These are phyloP conservation scores for Toxotes chatareus DNA, from an alignment of 2,113 vertebrate genomes.

Conservation along the genomic window DNA sequence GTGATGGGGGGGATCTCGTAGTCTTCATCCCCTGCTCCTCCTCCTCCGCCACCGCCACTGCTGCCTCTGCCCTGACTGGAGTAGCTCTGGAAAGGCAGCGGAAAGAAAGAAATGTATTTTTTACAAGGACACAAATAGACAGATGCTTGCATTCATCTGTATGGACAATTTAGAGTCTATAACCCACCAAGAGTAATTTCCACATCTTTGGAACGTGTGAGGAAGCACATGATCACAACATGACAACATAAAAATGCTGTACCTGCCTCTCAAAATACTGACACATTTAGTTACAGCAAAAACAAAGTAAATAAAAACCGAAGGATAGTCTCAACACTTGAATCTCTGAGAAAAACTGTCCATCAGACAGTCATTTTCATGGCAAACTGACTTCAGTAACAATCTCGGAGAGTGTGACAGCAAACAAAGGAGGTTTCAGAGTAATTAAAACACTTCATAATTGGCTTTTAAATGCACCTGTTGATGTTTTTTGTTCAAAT, in stretches of 20 bases:
- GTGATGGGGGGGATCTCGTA: constrained; percentile 99
- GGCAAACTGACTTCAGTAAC: constrained; percentile 20
- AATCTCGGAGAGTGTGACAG: constrained; percentile 10
- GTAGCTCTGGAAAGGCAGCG: constrained; percentile 86
- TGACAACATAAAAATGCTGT: not conserved
- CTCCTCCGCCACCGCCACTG: constrained; percentile 58
- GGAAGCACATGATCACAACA: constrained; percentile 5
- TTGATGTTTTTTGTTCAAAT: constrained; percentile 43
- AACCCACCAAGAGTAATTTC: constrained; percentile 21
- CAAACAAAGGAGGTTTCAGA: constrained; percentile 43
- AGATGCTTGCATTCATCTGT: not conserved
- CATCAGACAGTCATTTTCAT: constrained; percentile 15
- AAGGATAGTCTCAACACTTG: not conserved
- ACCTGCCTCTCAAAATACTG: constrained; percentile 5
- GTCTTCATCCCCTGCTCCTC: constrained; percentile 82
- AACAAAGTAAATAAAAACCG: constrained; percentile 10
- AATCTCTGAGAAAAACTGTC: not conserved
- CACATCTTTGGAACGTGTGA: constrained; percentile 21
- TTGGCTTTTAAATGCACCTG: constrained; percentile 71
- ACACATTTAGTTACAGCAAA: constrained; percentile 10
- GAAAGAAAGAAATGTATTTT: not conserved
- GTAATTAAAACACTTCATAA: constrained; percentile 67
- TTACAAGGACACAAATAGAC: not conserved
- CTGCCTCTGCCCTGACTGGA: constrained; percentile 86
- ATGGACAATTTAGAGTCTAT: not conserved